phyloP scores from a whole-genome alignment of 2,113 vertebrate species.

The Corythornis cristatus region DNA sequence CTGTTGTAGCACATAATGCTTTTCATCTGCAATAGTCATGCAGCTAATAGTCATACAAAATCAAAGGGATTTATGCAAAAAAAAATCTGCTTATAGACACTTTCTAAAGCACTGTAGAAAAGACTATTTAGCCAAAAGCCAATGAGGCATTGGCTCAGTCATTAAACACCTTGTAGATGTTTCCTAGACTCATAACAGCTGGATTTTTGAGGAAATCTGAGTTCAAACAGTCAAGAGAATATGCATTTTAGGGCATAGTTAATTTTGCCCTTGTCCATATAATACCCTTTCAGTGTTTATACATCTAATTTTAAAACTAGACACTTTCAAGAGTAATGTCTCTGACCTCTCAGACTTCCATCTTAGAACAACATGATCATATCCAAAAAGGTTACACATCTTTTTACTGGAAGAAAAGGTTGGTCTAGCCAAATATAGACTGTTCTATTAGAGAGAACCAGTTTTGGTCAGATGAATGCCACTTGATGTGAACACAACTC shows the following conservation, averaged over 20 bases:
- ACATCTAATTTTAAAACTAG: neutral
- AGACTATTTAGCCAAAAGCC: conserved; percentile 1
- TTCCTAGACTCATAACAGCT: neutral
- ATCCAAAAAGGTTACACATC: neutral
- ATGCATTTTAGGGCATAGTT: neutral
- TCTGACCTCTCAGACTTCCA: neutral
- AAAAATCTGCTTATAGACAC: conserved; percentile 3
- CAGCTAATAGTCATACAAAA: conserved; percentile 35
- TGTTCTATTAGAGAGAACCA: neutral
- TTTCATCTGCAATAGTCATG: neutral
- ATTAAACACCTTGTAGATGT: conserved; percentile 7
- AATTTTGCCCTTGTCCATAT: neutral
- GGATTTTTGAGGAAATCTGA: neutral
- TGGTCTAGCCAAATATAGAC: neutral
- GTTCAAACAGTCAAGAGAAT: neutral
- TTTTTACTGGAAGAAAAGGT: neutral
- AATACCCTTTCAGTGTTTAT: neutral
- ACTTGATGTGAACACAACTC: neutral
- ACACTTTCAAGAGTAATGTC: neutral
- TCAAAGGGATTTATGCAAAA: conserved; percentile 11
- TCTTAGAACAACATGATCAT: neutral
- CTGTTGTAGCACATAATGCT: conserved; percentile 9
- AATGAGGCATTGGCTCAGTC: conserved; percentile 21
- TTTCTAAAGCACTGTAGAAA: conserved; percentile 5
- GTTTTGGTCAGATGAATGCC: neutral